Conservation (phyloP, 2,113 vertebrate genomes). For the Oreocharis arfaki region DNA sequence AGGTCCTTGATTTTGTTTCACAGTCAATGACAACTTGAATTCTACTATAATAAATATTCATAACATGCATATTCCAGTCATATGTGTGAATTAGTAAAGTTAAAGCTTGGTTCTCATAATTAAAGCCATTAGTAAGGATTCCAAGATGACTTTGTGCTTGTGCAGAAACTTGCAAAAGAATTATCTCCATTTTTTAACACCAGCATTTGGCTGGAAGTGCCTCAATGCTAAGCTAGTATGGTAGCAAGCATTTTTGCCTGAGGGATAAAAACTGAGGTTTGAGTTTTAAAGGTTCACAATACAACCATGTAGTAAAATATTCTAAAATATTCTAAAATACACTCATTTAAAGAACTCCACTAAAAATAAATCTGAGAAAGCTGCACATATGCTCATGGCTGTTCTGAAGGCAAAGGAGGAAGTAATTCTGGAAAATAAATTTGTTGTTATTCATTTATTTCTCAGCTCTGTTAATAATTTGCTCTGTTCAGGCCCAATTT, state of each 20-base stretch:
- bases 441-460: neutral
- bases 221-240: neutral
- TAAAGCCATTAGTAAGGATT: neutral
- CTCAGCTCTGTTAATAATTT: neutral
- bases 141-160: neutral
- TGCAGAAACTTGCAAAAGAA: neutral
- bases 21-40: neutral
- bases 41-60: slow-evolving; percentile 27
- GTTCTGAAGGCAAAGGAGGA: neutral
- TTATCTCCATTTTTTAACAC: neutral
- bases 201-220: neutral
- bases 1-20: neutral
- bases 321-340: neutral
- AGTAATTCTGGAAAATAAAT: neutral
- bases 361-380: neutral
- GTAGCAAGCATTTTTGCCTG: neutral
- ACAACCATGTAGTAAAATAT: neutral
- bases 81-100: neutral
- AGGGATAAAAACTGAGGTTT: neutral
- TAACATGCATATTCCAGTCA: neutral
- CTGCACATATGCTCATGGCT: neutral
- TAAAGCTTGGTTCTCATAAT: neutral
- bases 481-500: neutral
- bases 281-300: neutral
- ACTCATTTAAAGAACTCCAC: neutral